Conservation (phyloP, 64 coral and sea anemone species). For the Astreopora myriophthalma region DNA sequence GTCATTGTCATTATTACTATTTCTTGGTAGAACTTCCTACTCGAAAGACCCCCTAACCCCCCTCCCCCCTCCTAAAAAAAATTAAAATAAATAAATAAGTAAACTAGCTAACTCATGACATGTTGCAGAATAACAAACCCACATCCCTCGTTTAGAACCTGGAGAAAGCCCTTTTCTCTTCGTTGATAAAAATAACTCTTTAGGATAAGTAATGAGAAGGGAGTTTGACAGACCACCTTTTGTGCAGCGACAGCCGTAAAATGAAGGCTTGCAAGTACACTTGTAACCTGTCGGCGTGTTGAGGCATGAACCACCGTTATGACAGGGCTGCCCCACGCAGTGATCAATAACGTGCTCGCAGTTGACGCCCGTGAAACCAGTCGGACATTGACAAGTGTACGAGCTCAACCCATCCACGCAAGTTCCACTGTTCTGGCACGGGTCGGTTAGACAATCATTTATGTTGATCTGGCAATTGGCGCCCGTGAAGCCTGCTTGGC, state of each 20-base stretch:
- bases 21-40: no score
- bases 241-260: background rate
- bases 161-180: no score
- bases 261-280: background rate
- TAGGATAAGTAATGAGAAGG: no score
- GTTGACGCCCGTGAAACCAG: background rate
- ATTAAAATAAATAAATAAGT: no score
- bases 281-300: background rate
- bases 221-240: no score
- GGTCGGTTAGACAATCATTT: conserved; percentile 33
- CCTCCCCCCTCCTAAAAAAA: no score
- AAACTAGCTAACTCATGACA: no score
- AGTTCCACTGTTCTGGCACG: background rate
- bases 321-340: background rate
- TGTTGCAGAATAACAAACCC: no score
- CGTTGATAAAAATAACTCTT: no score
- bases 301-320: background rate
- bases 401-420: background rate
- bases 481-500: conserved; percentile 28
- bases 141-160: no score
- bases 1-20: no score
- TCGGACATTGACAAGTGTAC: background rate
- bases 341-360: background rate
- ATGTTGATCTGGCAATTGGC: conserved; percentile 39
- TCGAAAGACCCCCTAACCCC: no score